Percentiles rank a stretch among this genome's conserved stretches.
phyloP scores from a whole-genome alignment of 1,140 invertebrate species.

The Bombus pascuorum region DNA sequence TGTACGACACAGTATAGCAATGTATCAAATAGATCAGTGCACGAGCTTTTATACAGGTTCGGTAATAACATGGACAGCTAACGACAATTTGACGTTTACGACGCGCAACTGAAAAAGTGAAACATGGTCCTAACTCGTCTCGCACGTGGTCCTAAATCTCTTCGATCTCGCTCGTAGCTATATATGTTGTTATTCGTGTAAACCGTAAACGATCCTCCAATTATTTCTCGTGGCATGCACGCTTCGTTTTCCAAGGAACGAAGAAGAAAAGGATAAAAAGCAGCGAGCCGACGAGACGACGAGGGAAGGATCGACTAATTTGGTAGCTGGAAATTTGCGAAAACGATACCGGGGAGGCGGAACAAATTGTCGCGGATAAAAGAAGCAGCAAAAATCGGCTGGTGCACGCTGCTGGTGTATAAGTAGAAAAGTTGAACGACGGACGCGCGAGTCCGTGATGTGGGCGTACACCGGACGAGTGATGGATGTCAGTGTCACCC shows the following conservation, averaged over 20 bases:
- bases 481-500: slow-evolving; percentile 80
- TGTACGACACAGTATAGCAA: too few relatives aligned
- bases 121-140: too few relatives aligned
- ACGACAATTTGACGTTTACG: too few relatives aligned
- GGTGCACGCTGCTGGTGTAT: neutral
- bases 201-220: neutral
- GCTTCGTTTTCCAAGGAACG: neutral
- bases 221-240: neutral
- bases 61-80: too few relatives aligned
- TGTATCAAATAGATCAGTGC: too few relatives aligned
- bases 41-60: too few relatives aligned
- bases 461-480: slow-evolving; percentile 74
- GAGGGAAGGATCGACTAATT: slow-evolving; percentile 30
- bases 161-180: neutral
- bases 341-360: slow-evolving; percentile 38
- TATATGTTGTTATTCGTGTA: neutral
- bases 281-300: too few relatives aligned
- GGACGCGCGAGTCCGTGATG: slow-evolving; percentile 53
- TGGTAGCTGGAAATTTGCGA: slow-evolving; percentile 45
- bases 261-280: neutral
- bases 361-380: slow-evolving; percentile 43
- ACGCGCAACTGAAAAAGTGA: too few relatives aligned
- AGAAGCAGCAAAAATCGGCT: slow-evolving; percentile 5
- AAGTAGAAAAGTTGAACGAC: slow-evolving; percentile 54
- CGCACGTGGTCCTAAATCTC: too few relatives aligned